Evolutionary conservation across 2,113 vertebrate species (phyloP), one percentile per base, ranked within the genome.

Genomic region (Podocnemis expansa): DNA sequence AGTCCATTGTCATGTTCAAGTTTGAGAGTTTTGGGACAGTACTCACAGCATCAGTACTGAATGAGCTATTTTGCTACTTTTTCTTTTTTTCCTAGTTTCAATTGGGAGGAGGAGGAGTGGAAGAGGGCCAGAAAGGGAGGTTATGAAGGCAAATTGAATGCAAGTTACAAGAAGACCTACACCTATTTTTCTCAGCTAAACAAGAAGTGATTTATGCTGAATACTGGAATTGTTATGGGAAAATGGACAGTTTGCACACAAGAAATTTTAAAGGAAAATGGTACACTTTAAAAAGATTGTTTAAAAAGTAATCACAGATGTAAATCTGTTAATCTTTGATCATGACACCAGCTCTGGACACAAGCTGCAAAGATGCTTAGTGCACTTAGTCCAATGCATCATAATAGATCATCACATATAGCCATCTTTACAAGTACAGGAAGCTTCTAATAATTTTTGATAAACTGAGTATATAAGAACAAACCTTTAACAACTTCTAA

Each of bases 291-390:
- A 22, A 38, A 70, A 60, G n/a, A 60, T 38, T 70, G n/a, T 38
- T 38, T 70, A 70, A 38, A 88, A 93, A 87, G 89, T 95, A 29
- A 91, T 34, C 58, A 89, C 49, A 85, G 94, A 94, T 81, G 78
- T 31, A 95, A 93, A 92, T 89, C 70, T 97, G 91, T 95, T 96
- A 91, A 93, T 90, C 85, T 76, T 93, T 83, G 51, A 56, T 85
- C 25, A 38, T 17, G 82, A 0, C 38, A 83, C 21, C 34, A 70
- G 60, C 52, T 14, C 76, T 22, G 29, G 91, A 92, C 45, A 95
- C n/a, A 78, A 55, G 91, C 80, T 90, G 29, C 56, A 84, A 17
- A 95, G 16, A 63, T 1, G 29, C 2, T 34, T 85, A 83, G 92
- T 83, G n/a, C 52, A 22, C 25, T 38, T 87, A 88, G 51, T n/a